A percentile compares a stretch with the other conserved stretches of the same genome.
Conservation (phyloP, 2,888 invertebrate species). For the Macrophya annulata region DNA sequence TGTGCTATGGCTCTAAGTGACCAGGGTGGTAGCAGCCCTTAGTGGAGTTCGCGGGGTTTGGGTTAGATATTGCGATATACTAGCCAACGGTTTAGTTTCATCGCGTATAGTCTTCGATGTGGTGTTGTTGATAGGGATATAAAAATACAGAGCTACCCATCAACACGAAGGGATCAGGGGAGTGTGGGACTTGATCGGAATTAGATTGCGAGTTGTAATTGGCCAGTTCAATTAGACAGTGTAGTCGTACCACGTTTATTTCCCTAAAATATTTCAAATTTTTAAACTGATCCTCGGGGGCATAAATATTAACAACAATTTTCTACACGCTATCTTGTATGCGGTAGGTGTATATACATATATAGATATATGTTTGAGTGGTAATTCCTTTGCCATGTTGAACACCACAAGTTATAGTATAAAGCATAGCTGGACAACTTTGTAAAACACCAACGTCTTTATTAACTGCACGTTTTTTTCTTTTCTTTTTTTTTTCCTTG, state of each 20-base stretch:
- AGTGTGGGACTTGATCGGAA: neutral
- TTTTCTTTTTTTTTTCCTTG: neutral
- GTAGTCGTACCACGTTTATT: neutral
- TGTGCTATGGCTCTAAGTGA: constrained; percentile 27
- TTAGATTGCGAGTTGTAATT: constrained; percentile 27
- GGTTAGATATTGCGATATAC: constrained; percentile 28
- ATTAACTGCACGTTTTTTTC: constrained; percentile 45
- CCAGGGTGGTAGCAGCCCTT: neutral
- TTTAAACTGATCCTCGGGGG: neutral
- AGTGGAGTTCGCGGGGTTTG: neutral
- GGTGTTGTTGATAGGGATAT: constrained; percentile 9
- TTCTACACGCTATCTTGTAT: constrained; percentile 27
- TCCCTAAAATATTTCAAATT: constrained; percentile 24
- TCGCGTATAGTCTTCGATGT: constrained; percentile 6
- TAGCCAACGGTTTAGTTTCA: constrained; percentile 12
- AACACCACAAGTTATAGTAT: neutral
- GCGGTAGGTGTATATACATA: too few relatives aligned
- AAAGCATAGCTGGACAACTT: constrained; percentile 31
- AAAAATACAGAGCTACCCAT: neutral
- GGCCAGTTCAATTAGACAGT: constrained; percentile 1
- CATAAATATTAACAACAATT: constrained; percentile 25
- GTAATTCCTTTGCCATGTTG: neutral
- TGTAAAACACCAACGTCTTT: constrained; percentile 48
- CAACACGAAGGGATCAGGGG: neutral
- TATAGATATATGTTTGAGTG: too few relatives aligned